These are phyloP conservation scores for Dryadula phaetusa DNA, from an alignment of 2,888 invertebrate genomes.

Conservation along the genomic window DNA sequence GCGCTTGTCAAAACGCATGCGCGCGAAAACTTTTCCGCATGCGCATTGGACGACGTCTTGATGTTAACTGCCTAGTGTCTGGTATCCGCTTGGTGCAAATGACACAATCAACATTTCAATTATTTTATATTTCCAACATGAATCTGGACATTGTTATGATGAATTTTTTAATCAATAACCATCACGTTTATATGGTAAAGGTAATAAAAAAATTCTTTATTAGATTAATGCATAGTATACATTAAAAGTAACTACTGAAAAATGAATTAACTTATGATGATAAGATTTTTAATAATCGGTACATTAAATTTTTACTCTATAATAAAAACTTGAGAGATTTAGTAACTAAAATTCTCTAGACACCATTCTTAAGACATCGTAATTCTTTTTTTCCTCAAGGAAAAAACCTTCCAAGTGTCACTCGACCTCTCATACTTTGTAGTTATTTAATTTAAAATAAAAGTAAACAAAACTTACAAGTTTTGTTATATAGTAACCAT, in stretches of 20 bases:
- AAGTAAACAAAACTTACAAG: too few relatives aligned
- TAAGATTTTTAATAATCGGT: background rate
- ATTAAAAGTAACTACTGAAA: background rate
- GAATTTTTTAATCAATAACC: background rate
- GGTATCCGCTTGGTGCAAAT: conserved; percentile 29
- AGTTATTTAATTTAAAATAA: background rate
- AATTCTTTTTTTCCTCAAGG: conserved; percentile 19
- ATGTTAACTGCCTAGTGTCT: conserved; percentile 60
- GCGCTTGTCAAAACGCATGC: conserved; percentile 58
- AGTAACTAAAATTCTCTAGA: background rate
- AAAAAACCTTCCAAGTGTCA: conserved; percentile 7
- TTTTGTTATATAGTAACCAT: too few relatives aligned
- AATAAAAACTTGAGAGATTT: background rate
- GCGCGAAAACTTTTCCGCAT: conserved; percentile 61
- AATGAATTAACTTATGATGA: background rate
- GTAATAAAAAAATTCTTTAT: background rate
- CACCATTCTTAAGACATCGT: background rate
- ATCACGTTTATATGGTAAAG: background rate
- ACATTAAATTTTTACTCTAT: background rate
- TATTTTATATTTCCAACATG: conserved; percentile 35
- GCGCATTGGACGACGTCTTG: conserved; percentile 66
- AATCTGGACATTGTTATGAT: conserved; percentile 4
- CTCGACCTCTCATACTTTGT: background rate
- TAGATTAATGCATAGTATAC: background rate
- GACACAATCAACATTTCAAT: conserved; percentile 35